These are phyloP conservation scores for Caracal caracal DNA, from an alignment of 2,113 vertebrate genomes.

Conservation along the genomic window DNA sequence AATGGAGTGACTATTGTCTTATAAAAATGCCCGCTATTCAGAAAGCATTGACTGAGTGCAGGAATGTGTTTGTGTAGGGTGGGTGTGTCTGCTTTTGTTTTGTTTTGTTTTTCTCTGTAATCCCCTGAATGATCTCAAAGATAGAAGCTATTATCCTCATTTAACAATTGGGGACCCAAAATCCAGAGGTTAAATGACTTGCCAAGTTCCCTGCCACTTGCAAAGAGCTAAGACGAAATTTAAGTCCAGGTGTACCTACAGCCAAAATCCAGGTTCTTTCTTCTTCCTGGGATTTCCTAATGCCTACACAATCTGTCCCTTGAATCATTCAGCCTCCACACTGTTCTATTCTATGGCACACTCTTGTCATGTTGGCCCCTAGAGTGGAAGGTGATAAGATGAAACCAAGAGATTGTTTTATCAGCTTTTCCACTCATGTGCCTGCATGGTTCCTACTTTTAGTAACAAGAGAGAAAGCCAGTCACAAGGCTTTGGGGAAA, in stretches of 20 bases:
- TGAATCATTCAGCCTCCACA: neutral
- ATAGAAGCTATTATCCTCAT: neutral
- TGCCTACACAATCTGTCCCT: neutral
- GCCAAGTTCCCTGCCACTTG: neutral
- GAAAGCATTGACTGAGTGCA: neutral
- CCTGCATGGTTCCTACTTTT: neutral
- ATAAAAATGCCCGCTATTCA: neutral
- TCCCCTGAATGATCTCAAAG: neutral
- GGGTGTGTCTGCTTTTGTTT: neutral
- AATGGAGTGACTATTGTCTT: neutral
- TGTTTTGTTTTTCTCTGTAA: neutral
- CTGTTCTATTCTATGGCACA: neutral
- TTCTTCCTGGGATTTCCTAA: neutral
- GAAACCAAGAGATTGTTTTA: neutral
- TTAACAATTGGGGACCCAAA: neutral
- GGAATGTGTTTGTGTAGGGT: fast-evolving
- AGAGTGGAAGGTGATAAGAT: neutral
- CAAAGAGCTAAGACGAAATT: neutral
- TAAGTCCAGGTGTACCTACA: neutral
- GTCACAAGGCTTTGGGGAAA: neutral
- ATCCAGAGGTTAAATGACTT: neutral
- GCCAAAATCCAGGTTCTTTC: neutral
- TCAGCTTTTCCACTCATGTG: neutral
- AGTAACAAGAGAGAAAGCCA: neutral
- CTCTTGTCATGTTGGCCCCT: fast-evolving